phyloP scores from a whole-genome alignment of 2,888 invertebrate species.

The Thereva nobilitata region DNA sequence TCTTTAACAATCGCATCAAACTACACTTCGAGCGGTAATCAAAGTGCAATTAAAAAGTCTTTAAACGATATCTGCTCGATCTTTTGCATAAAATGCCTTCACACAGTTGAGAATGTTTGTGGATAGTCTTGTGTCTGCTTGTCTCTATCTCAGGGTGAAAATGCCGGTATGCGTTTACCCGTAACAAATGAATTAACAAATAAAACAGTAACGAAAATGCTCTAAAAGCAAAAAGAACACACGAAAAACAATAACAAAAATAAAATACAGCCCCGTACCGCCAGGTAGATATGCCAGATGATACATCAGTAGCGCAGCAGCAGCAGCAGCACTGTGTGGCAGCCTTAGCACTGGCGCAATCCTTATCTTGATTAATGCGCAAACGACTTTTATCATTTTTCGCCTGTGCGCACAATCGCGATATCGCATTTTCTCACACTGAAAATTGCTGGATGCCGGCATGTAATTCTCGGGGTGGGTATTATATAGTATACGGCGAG shows the following conservation, averaged over 20 bases:
- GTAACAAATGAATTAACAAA: slow-evolving; percentile 32
- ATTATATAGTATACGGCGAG: no score
- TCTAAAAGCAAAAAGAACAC: slow-evolving; percentile 18
- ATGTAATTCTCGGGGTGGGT: no score
- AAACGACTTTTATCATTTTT: slow-evolving; percentile 36
- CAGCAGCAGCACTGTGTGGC: slow-evolving; percentile 17
- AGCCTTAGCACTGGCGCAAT: slow-evolving; percentile 24
- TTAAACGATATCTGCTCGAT: slow-evolving; percentile 33
- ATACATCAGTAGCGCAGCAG: slow-evolving; percentile 3
- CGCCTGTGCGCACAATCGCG: slow-evolving; percentile 28
- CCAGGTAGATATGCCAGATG: no score
- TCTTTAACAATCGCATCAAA: slow-evolving; percentile 8
- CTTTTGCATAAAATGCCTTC: slow-evolving; percentile 29
- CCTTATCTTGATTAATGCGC: slow-evolving; percentile 37
- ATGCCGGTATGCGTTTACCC: slow-evolving; percentile 15
- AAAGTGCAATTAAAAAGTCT: slow-evolving; percentile 37
- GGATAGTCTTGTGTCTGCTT: background rate
- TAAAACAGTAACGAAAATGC: slow-evolving; percentile 29
- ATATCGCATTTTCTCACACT: slow-evolving; percentile 31
- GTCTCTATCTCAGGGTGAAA: slow-evolving; percentile 6
- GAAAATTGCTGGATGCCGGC: slow-evolving; percentile 17
- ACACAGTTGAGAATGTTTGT: no score
- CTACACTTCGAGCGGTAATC: slow-evolving; percentile 29
- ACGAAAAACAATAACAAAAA: slow-evolving; percentile 34
- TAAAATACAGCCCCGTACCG: background rate